Conservation (phyloP, 2,888 invertebrate species). For the Mycalesis mineus region DNA sequence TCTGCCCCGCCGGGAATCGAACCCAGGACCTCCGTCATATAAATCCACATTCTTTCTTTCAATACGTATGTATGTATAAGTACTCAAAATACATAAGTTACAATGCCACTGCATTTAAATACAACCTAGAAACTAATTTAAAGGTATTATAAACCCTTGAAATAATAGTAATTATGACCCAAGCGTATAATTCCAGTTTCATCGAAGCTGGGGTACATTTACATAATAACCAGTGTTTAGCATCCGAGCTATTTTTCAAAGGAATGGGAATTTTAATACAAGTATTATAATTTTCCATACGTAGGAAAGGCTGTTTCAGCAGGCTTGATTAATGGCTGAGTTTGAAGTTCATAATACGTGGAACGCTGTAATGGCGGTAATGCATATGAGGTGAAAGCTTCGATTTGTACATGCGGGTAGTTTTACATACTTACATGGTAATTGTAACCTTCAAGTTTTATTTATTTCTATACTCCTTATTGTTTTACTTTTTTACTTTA, state of each 20-base stretch:
- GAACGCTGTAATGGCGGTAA: conserved; percentile 5
- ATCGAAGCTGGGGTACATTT: conserved; percentile 21
- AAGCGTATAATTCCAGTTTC: conserved; percentile 13
- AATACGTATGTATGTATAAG: no score
- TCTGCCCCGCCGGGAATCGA: no score
- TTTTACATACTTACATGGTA: not conserved
- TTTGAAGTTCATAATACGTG: conserved; percentile 6
- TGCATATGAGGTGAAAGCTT: conserved; percentile 9
- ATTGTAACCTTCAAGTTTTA: not conserved
- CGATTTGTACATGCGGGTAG: not conserved
- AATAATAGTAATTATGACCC: not conserved
- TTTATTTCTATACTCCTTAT: not conserved
- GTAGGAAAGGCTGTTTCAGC: conserved; percentile 12
- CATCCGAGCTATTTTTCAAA: conserved; percentile 10
- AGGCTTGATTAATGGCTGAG: conserved; percentile 14
- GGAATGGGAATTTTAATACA: conserved; percentile 16
- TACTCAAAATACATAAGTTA: no score
- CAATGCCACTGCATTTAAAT: not conserved
- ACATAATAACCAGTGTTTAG: conserved; percentile 26
- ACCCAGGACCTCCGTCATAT: no score
- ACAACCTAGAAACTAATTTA: not conserved
- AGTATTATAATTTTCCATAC: conserved; percentile 10
- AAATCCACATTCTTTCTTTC: no score
- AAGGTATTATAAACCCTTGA: not conserved
- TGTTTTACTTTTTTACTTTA: not conserved